Evolutionary conservation across 2,113 vertebrate species (phyloP).

Genomic region (Pedetes capensis): DNA sequence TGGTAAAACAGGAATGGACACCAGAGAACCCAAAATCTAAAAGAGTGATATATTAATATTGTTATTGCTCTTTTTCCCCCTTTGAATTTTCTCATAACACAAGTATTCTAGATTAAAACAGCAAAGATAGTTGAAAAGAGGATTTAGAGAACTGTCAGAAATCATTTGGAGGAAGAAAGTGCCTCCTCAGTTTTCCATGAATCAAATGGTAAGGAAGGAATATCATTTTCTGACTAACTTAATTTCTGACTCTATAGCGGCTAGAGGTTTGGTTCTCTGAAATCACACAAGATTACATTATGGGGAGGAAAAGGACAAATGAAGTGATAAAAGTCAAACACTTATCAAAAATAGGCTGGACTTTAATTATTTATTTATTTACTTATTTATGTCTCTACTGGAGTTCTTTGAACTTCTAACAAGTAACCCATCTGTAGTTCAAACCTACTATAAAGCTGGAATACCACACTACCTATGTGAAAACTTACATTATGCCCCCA

Average conservation of each 20-base stretch:
- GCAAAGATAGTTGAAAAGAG: slow-evolving; percentile 8
- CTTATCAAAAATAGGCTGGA: slow-evolving; percentile 57
- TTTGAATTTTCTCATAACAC: slow-evolving; percentile 4
- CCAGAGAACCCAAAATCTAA: slow-evolving; percentile 17
- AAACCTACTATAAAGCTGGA: slow-evolving; percentile 43
- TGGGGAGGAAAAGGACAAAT: slow-evolving; percentile 45
- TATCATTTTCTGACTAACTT: slow-evolving; percentile 58
- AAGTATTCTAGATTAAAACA: slow-evolving; percentile 8
- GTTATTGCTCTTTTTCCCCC: not conserved
- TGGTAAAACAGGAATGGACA: slow-evolving; percentile 10
- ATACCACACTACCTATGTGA: slow-evolving; percentile 55
- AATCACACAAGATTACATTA: slow-evolving; percentile 60
- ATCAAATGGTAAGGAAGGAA: slow-evolving; percentile 62
- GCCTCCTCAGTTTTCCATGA: slow-evolving; percentile 57
- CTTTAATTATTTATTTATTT: slow-evolving; percentile 39
- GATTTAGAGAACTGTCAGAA: slow-evolving; percentile 53
- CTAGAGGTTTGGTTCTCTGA: slow-evolving; percentile 27
- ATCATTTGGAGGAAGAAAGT: slow-evolving; percentile 31
- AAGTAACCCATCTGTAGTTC: slow-evolving; percentile 46
- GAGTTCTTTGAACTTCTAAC: slow-evolving; percentile 61
- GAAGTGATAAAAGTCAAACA: slow-evolving; percentile 76
- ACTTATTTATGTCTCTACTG: slow-evolving; percentile 44
- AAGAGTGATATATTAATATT: not conserved
- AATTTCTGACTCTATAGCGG: slow-evolving; percentile 49
- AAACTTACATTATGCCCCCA: not conserved